Conservation (phyloP, 2,888 invertebrate genomes). For the Platypus cylindrus region DNA sequence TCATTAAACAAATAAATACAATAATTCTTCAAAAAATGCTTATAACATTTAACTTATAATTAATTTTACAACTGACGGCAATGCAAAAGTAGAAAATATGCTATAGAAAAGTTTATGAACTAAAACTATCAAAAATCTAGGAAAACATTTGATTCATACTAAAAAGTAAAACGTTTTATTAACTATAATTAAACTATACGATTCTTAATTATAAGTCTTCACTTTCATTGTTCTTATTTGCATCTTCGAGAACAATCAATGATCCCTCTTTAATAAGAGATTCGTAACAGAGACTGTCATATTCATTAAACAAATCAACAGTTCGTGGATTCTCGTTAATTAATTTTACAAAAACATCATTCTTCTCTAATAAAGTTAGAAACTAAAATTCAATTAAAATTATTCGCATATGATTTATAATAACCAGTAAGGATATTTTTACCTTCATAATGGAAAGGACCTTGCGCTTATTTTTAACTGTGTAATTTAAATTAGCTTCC, state of each 20-base stretch:
- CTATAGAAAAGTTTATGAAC: too few species aligned
- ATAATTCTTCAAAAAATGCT: too few species aligned
- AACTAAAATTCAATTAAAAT: conserved; percentile 13
- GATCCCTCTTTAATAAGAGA: conserved; percentile 19
- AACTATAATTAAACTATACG: too few species aligned
- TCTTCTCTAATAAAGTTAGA: conserved; percentile 18
- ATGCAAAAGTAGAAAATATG: too few species aligned
- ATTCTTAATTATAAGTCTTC: too few species aligned
- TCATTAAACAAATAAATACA: too few species aligned
- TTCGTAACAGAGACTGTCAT: conserved; percentile 22
- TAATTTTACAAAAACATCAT: conserved; percentile 19
- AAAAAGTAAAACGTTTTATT: too few species aligned
- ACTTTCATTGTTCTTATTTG: too few species aligned
- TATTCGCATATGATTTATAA: neutral
- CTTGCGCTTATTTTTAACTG: conserved; percentile 15
- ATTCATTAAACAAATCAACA: conserved; percentile 23
- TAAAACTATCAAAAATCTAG: too few species aligned
- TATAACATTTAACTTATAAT: too few species aligned
- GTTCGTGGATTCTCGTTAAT: conserved; percentile 20
- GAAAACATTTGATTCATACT: too few species aligned
- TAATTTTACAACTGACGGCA: too few species aligned
- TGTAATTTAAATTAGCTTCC: conserved; percentile 36
- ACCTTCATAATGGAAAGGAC: conserved; percentile 11
- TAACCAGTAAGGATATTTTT: conserved; percentile 1
- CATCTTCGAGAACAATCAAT: neutral